Conservation (phyloP, 1,140 invertebrate species). For the Sinonovacula constricta region DNA sequence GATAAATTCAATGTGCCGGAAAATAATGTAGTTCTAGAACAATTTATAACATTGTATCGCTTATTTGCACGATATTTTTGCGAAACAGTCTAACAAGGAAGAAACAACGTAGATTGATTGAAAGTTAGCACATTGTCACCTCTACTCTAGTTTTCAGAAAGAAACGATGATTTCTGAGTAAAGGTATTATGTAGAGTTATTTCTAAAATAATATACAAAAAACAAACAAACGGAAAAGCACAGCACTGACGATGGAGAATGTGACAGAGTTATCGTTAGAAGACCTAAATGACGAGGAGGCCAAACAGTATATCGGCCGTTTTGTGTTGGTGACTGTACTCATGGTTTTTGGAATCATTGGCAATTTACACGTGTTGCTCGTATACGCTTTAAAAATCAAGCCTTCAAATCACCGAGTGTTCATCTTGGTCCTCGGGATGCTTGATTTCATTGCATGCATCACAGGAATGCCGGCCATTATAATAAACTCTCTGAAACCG, state of each 20-base stretch:
- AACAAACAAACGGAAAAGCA: too few relatives aligned
- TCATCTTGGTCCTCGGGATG: background rate
- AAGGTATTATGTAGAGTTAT: too few relatives aligned
- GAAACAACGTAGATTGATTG: too few relatives aligned
- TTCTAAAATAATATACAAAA: too few relatives aligned
- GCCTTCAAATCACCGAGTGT: background rate
- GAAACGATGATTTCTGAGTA: too few relatives aligned
- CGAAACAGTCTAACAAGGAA: too few relatives aligned
- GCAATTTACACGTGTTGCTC: background rate
- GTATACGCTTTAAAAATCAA: background rate
- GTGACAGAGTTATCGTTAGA: background rate
- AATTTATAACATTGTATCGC: too few relatives aligned
- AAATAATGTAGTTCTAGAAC: too few relatives aligned
- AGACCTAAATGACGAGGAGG: background rate
- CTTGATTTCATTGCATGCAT: background rate
- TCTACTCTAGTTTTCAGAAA: too few relatives aligned
- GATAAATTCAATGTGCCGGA: too few relatives aligned
- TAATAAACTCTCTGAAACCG: background rate
- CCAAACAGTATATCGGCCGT: background rate
- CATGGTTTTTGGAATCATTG: background rate
- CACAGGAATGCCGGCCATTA: background rate
- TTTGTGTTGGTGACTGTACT: background rate
- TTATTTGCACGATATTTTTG: too few relatives aligned
- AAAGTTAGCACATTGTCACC: too few relatives aligned
- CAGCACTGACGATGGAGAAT: background rate